A percentile compares a stretch with the other conserved stretches of the same genome.
Evolutionary conservation across 2,888 invertebrate genomes (phyloP).

Genomic region (Hetaerina titia): DNA sequence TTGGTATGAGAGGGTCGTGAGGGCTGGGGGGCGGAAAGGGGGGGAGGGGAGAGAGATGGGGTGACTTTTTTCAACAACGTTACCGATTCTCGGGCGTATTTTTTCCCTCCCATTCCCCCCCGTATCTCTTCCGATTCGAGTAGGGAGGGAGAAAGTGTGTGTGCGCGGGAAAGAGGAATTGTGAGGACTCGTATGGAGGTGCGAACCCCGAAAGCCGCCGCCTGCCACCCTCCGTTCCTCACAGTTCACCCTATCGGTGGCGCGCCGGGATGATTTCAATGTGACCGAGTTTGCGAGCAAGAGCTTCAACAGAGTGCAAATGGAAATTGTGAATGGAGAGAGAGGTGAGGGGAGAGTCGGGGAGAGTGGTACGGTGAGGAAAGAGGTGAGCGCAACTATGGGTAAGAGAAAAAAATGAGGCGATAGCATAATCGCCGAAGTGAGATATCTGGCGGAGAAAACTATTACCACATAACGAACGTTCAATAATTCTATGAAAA

Average conservation of each 20-base stretch:
- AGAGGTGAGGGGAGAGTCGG: background rate
- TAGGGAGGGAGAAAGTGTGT: background rate
- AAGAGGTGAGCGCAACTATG: background rate
- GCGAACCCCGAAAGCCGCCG: background rate
- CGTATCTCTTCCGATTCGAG: background rate
- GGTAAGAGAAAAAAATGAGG: background rate
- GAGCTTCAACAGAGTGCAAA: slow-evolving; percentile 26
- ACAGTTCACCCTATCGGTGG: background rate
- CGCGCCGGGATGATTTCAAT: slow-evolving; percentile 29
- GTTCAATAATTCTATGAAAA: too few relatives aligned
- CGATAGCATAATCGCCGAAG: too few relatives aligned
- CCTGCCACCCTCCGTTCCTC: background rate
- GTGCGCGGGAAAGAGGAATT: background rate
- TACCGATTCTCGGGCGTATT: background rate
- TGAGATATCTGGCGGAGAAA: too few relatives aligned
- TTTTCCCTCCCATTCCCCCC: background rate
- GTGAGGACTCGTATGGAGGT: background rate
- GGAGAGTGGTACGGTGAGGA: background rate
- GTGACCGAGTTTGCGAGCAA: slow-evolving; percentile 51
- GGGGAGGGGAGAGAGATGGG: background rate
- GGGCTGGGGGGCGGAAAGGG: background rate
- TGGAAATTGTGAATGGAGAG: slow-evolving; percentile 43
- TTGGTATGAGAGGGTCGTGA: background rate
- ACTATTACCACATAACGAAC: too few relatives aligned
- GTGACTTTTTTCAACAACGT: background rate